Conservation (phyloP, 2,888 invertebrate genomes). For the Choreutis nemorana region DNA sequence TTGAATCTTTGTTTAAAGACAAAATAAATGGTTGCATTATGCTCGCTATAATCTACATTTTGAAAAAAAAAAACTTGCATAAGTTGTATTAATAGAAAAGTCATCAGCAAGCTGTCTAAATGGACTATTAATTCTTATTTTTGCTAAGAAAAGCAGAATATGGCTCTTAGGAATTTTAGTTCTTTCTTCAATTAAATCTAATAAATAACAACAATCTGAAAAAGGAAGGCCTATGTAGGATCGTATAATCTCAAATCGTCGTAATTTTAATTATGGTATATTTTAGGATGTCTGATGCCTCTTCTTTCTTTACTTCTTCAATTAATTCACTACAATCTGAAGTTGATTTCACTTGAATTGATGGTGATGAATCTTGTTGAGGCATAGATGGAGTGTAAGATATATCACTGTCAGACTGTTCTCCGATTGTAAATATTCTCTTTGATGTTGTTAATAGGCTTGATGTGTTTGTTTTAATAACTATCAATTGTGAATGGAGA, state of each 20-base stretch:
- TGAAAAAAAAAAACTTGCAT: constrained; percentile 10
- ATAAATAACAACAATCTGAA: constrained; percentile 6
- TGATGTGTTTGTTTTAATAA: constrained; percentile 1
- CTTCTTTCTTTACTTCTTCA: constrained; percentile 6
- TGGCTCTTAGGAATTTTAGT: constrained; percentile 1
- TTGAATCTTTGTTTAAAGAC: constrained; percentile 2
- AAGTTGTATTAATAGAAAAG: constrained; percentile 1
- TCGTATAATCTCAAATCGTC: constrained; percentile 7
- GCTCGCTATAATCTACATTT: constrained; percentile 6
- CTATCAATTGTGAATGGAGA: constrained; percentile 8
- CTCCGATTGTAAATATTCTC: constrained; percentile 2
- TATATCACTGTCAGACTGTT: constrained; percentile 8
- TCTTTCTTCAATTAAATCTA: constrained; percentile 2
- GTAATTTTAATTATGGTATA: constrained; percentile 5
- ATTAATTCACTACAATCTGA: constrained; percentile 8
- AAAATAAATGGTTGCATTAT: constrained; percentile 2
- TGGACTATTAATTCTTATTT: constrained; percentile 6
- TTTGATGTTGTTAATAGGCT: constrained; percentile 3
- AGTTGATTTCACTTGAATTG: constrained; percentile 6
- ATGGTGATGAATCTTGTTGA: constrained; percentile 7
- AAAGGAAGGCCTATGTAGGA: constrained; percentile 7
- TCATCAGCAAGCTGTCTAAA: constrained; percentile 4
- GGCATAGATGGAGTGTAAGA: constrained; percentile 10
- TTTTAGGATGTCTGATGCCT: constrained; percentile 2
- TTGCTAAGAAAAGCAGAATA: constrained; percentile 5